These are phyloP conservation scores for Cephus nigrinus DNA, from an alignment of 2,888 invertebrate species.

Conservation along the genomic window DNA sequence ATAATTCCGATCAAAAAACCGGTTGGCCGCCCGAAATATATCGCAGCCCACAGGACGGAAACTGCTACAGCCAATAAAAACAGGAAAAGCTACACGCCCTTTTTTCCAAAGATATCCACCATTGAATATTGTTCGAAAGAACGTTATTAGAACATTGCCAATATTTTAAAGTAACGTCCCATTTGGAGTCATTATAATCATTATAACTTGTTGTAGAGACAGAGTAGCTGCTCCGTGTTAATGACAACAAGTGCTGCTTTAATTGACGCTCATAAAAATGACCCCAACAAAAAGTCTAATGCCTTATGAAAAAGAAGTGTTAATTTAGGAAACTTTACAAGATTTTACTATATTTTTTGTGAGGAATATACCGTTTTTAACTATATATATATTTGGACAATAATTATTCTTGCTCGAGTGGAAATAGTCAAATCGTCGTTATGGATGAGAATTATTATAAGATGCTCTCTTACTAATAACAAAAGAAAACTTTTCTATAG, in stretches of 20 bases:
- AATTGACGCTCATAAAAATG: neutral
- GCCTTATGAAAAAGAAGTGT: neutral
- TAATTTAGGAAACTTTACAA: neutral
- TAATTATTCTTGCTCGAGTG: neutral
- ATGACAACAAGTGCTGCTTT: neutral
- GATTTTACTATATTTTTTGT: neutral
- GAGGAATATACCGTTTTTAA: too few relatives aligned
- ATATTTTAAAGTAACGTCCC: neutral
- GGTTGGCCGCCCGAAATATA: slow-evolving; percentile 26
- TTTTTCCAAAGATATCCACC: neutral
- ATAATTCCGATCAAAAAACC: slow-evolving; percentile 31
- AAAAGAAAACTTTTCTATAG: neutral
- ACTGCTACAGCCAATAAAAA: slow-evolving; percentile 13
- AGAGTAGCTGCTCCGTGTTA: neutral
- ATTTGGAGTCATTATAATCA: neutral
- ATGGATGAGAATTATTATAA: neutral
- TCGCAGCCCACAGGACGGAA: slow-evolving; percentile 18
- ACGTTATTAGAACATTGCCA: neutral
- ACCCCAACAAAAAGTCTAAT: neutral
- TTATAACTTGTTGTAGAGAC: neutral
- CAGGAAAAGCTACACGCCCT: slow-evolving; percentile 1
- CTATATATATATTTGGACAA: neutral
- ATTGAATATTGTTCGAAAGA: neutral
- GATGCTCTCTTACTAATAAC: neutral
- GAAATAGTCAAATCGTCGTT: neutral